Conservation (phyloP, 2,113 vertebrate species). For the Plotosus lineatus region DNA sequence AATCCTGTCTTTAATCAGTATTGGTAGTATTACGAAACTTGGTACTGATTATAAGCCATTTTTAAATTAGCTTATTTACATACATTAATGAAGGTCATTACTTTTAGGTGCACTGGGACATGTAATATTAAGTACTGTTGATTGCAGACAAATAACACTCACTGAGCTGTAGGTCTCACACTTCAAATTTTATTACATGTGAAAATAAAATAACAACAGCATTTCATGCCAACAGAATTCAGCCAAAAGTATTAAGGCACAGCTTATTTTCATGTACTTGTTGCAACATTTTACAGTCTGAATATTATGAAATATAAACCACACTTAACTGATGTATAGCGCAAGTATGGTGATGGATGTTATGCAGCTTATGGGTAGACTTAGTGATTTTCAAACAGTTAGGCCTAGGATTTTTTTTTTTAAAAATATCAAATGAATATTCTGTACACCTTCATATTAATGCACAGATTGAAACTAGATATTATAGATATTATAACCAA, state of each 20-base stretch:
- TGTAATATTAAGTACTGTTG: not conserved
- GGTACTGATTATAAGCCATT: not conserved
- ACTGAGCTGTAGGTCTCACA: not conserved
- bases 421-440: constrained; percentile 15
- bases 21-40: not conserved
- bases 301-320: constrained; percentile 10
- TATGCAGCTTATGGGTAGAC: constrained; percentile 6
- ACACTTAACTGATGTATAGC: constrained; percentile 4
- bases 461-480: no score
- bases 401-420: not conserved
- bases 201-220: not conserved
- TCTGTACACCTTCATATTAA: no score
- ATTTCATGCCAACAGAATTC: constrained; percentile 1
- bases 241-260: not conserved
- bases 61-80: constrained; percentile 2
- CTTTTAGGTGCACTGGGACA: not conserved
- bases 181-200: constrained; percentile 7
- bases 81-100: not conserved
- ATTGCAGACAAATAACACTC: not conserved
- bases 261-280: constrained; percentile 4
- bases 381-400: constrained; percentile 2
- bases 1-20: not conserved
- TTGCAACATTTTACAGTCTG: constrained; percentile 16
- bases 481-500: no score
- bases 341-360: not conserved